Percentiles rank a stretch among this genome's conserved stretches.
Evolutionary conservation across 2,888 invertebrate species (phyloP).

Genomic region (Volucella zonaria): DNA sequence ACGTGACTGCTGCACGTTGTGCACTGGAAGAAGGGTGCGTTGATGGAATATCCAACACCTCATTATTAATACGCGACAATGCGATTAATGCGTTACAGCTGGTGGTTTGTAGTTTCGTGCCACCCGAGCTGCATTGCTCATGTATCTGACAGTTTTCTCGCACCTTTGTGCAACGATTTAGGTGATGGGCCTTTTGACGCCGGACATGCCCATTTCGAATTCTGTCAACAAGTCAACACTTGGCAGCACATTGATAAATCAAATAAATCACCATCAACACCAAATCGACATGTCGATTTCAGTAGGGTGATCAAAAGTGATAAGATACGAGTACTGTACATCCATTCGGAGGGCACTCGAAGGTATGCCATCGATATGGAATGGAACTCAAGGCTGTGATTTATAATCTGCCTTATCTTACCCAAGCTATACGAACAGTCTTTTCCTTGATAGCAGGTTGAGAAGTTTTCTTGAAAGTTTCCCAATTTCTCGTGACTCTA

Average conservation of each 20-base stretch:
- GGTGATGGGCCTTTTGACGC: conserved; percentile 52
- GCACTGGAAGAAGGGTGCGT: conserved; percentile 57
- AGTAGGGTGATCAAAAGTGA: conserved; percentile 14
- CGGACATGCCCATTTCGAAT: conserved; percentile 51
- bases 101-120: conserved; percentile 23
- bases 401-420: conserved; percentile 50
- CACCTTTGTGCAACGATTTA: conserved; percentile 56
- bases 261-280: conserved; percentile 38
- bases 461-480: conserved; percentile 41
- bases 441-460: conserved; percentile 9
- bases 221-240: conserved; percentile 26
- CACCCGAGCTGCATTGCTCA: conserved; percentile 56
- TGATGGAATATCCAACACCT: conserved; percentile 69
- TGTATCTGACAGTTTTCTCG: conserved; percentile 52
- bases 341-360: neutral
- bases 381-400: conserved; percentile 46
- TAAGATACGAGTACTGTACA: too few species aligned
- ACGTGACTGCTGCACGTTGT: conserved; percentile 64
- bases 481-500: conserved; percentile 58
- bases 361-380: conserved; percentile 14
- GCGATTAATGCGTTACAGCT: conserved; percentile 55
- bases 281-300: conserved; percentile 3
- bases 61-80: conserved; percentile 48
- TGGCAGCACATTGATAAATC: conserved; percentile 11
- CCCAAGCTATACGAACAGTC: conserved; percentile 40